phyloP scores from a whole-genome alignment of 1,140 invertebrate genomes.

The Archivesica marissinica region DNA sequence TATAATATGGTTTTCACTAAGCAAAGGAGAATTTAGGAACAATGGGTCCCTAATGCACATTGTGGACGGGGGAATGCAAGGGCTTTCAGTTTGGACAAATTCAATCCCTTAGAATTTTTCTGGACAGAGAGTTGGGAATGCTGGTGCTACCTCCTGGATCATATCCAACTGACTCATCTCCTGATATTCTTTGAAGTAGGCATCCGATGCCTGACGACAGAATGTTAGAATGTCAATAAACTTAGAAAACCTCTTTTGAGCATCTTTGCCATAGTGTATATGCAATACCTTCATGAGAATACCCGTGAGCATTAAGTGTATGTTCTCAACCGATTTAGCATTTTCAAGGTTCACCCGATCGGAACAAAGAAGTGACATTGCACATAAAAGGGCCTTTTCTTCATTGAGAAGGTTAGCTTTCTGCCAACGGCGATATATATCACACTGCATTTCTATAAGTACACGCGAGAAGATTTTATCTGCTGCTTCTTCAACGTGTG shows the following conservation, averaged over 20 bases:
- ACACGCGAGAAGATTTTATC: conserved; percentile 58
- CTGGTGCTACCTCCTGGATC: conserved; percentile 36
- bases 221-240: conserved; percentile 53
- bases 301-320: neutral
- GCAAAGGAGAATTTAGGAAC: no score
- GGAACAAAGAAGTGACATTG: conserved; percentile 45
- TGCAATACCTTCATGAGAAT: conserved; percentile 13
- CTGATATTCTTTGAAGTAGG: conserved; percentile 49
- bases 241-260: conserved; percentile 49
- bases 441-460: conserved; percentile 31
- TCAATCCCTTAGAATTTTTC: conserved; percentile 45
- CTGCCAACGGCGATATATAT: conserved; percentile 43
- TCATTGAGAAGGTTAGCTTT: conserved; percentile 20
- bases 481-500: conserved; percentile 56
- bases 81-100: no score
- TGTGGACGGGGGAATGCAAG: no score
- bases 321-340: conserved; percentile 2
- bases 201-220: conserved; percentile 28
- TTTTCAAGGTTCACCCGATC: conserved; percentile 51
- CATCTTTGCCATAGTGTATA: conserved; percentile 22
- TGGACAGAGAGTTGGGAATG: conserved; percentile 50
- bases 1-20: no score
- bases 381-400: conserved; percentile 48
- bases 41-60: no score
- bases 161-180: conserved; percentile 55